Base-by-base conservation (phyloP, 2,888 invertebrate species). In the Chrysotoxum bicinctum region DNA sequence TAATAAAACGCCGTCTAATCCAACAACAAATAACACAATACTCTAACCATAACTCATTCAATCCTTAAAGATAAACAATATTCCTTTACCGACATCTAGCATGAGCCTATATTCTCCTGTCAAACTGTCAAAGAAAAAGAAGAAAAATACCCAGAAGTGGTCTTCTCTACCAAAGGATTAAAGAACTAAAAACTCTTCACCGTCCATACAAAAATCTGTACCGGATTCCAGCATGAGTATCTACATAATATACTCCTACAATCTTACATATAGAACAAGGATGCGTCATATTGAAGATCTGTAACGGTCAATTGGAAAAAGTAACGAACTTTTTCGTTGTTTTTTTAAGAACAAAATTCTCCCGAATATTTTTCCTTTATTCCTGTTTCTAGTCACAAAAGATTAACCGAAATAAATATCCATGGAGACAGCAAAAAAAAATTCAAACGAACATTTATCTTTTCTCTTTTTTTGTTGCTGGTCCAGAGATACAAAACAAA, bases 241-340 rank as follows among this genome's bases (percentile, higher is more conserved):
- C n/a, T n/a, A 35, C n/a, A 66, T 66, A 50, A 64, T 64, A 30
- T 64, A 45, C 45, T 64, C 66, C 66, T 50, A 35, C 66, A 66
- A 50, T 50, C 66, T 66, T 66, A 50, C 66, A 50, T 66, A 16
- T 10, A 16, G 2, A 4, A 54, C 10, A 0, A 32, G 30, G 64
- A 66, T 66, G 66, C 48, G 35, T 66, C 66, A 66, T 10, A 21
- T 3, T 35, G 50, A 52, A 82, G 58, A 69, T 75, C 60, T 19
- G 70, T 76, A 84, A 80, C 80, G 84, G 84, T 84, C 84, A 84
- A n/a, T 52, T 37, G 43, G 37, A 75, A 84, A 74, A 75, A 54
- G 84, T 84, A 79, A 79, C 79, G 79, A 75, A 75, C 72, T 58
- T 83, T 75, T 83, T 54, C 37, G 19, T 35, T 58, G 12, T 23